Evolutionary conservation across 2,888 invertebrate species (phyloP).

Genomic region (Stenichneumon culpator): DNA sequence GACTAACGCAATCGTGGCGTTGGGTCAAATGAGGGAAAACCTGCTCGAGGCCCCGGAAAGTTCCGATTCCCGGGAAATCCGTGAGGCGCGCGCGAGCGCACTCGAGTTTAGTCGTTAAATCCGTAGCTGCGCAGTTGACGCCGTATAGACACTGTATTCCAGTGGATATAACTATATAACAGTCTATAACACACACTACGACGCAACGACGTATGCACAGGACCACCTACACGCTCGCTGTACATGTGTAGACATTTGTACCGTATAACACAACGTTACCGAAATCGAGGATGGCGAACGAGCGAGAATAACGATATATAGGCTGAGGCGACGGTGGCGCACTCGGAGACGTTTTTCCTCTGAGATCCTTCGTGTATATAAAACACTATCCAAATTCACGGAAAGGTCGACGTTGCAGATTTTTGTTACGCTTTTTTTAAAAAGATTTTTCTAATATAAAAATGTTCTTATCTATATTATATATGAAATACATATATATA

Average conservation of each 20-base stretch:
- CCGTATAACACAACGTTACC: neutral
- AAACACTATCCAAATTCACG: neutral
- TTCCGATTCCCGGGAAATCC: constrained; percentile 84
- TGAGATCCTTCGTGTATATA: neutral
- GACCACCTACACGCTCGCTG: neutral
- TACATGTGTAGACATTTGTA: neutral
- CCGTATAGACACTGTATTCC: constrained; percentile 29
- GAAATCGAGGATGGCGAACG: constrained; percentile 27
- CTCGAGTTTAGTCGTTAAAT: constrained; percentile 77
- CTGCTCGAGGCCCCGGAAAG: constrained; percentile 82
- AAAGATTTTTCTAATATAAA: too few relatives aligned
- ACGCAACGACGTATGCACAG: neutral
- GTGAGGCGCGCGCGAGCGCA: constrained; percentile 78
- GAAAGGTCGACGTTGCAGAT: too few relatives aligned
- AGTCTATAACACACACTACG: neutral
- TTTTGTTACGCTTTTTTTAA: too few relatives aligned
- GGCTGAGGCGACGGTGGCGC: constrained; percentile 14
- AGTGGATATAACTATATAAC: constrained; percentile 10
- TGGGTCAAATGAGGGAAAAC: constrained; percentile 78
- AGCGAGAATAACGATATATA: constrained; percentile 4
- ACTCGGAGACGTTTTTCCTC: constrained; percentile 16
- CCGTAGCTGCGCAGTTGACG: constrained; percentile 78
- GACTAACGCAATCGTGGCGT: constrained; percentile 72
- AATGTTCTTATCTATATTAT: too few relatives aligned
- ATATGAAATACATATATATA: too few relatives aligned